Evolutionary conservation across 1,140 invertebrate species (phyloP), one percentile per base, ranked within the genome.

Genomic region (Phymastichus coffea): DNA sequence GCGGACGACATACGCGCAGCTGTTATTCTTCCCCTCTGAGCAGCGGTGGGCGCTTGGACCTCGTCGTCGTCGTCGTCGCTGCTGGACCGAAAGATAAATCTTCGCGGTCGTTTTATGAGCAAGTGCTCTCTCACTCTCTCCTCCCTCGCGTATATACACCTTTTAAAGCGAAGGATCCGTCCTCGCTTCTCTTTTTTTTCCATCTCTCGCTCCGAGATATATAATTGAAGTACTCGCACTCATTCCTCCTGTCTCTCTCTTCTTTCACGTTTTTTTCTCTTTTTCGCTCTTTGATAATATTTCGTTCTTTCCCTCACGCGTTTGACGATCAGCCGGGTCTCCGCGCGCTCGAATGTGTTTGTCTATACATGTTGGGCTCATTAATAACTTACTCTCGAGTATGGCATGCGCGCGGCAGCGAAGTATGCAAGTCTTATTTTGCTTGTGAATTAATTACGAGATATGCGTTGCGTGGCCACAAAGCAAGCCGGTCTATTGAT

Each of bases 41-140:
- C 28, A 12, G 6, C 28, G 28, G 35, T 17, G 59, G 28, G 19
- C 52, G 22, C 23, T 9, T 33, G 28, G 28, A 33, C 28, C 37
- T 49, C 37, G 25, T 43, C 23, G 52, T 56, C 30, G 30, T 41
- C 28, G 26, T 49, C 37, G 25, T 43, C 23, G 52, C 49, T 22
- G 30, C 48, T 52, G 60, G 60, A 62, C 60, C 48, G 47, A 62
- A 57, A 62, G 60, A 62, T 62, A 62, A 62, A 62, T 62, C 60
- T 62, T 62, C 60, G 60, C 15, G 60, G 60, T 62, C 54, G 54
- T 57, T 62, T 62, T 62, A 57, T 62, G 60, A 57, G 54, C 51
- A 52, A 62, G 38, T 53, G n/a, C 55, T 37, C 28, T 43, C 56
- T 53, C 28, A 17, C 2, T 53, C 33, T 52, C 20, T 46, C 2